phyloP scores from a whole-genome alignment of 2,888 invertebrate species.

The Aplocera efformata region DNA sequence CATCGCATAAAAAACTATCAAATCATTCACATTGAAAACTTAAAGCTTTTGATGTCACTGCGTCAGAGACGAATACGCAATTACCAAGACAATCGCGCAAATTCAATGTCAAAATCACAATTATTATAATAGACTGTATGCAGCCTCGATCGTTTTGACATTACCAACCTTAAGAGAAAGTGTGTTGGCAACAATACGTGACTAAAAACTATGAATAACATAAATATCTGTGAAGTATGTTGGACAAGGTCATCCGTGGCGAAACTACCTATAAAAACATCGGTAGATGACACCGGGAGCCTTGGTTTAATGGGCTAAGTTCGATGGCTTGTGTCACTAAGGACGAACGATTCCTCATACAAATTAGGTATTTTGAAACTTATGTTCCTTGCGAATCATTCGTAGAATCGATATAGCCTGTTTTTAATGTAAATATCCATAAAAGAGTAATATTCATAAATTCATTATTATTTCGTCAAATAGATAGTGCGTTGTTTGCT shows the following conservation, averaged over 20 bases:
- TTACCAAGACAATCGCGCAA: slow-evolving; percentile 24
- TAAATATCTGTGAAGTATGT: slow-evolving; percentile 41
- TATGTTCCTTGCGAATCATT: too few relatives aligned
- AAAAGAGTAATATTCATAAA: too few relatives aligned
- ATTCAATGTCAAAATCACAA: slow-evolving; percentile 49
- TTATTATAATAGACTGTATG: slow-evolving; percentile 23
- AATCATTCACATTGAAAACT: not conserved
- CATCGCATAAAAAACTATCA: too few relatives aligned
- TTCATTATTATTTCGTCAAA: too few relatives aligned
- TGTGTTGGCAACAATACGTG: slow-evolving; percentile 53
- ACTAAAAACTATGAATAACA: slow-evolving; percentile 43
- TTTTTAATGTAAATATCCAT: too few relatives aligned
- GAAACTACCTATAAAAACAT: slow-evolving; percentile 37
- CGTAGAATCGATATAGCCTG: too few relatives aligned
- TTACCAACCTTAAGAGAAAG: slow-evolving; percentile 51
- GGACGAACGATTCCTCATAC: not conserved
- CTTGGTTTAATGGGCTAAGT: slow-evolving; percentile 21
- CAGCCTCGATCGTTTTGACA: slow-evolving; percentile 46
- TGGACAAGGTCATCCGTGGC: slow-evolving; percentile 54
- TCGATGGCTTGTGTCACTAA: slow-evolving; percentile 18
- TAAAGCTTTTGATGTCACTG: not conserved
- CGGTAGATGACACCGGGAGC: slow-evolving; percentile 36
- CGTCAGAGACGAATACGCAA: slow-evolving; percentile 11
- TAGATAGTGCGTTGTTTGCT: too few relatives aligned
- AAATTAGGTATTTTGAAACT: too few relatives aligned